These are phyloP conservation scores for Parotocinclus haroldoi DNA, from an alignment of 2,797 vertebrate species.

Conservation along the genomic window DNA sequence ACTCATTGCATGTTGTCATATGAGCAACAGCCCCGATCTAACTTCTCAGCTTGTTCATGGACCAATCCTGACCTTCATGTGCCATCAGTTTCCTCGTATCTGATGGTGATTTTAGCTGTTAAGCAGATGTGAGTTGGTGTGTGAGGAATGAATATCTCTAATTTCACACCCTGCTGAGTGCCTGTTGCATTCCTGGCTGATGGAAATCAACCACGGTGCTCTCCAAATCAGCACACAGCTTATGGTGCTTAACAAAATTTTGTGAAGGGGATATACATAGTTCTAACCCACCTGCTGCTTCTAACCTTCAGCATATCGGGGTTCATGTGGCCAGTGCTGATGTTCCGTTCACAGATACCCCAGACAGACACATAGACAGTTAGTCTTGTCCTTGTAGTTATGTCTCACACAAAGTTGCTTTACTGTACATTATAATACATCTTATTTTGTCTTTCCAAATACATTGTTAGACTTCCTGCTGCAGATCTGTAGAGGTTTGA, in stretches of 20 bases:
- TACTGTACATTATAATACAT: too few species aligned
- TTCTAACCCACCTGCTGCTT: constrained; percentile 23
- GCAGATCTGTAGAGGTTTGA: too few species aligned
- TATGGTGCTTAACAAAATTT: constrained; percentile 34
- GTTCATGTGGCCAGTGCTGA: background rate
- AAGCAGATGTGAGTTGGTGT: constrained; percentile 45
- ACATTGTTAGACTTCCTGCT: too few species aligned
- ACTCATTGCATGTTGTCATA: too few species aligned
- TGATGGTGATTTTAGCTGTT: constrained; percentile 38
- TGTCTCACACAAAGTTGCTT: too few species aligned
- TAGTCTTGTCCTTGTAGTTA: too few species aligned
- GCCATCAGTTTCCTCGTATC: constrained; percentile 38
- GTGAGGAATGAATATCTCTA: constrained; percentile 56
- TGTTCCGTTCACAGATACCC: too few species aligned
- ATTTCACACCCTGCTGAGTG: constrained; percentile 72
- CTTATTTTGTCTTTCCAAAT: too few species aligned
- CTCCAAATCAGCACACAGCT: constrained; percentile 41
- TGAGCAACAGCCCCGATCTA: too few species aligned
- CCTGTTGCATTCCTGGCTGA: constrained; percentile 39
- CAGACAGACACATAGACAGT: too few species aligned
- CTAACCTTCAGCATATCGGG: constrained; percentile 24
- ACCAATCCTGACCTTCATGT: constrained; percentile 30
- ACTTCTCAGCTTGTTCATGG: too few species aligned
- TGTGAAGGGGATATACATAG: constrained; percentile 14
- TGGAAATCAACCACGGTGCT: constrained; percentile 41